Evolutionary conservation across 2,113 vertebrate species (phyloP), one percentile per base, ranked within the genome.

Genomic region (Prinia subflava): DNA sequence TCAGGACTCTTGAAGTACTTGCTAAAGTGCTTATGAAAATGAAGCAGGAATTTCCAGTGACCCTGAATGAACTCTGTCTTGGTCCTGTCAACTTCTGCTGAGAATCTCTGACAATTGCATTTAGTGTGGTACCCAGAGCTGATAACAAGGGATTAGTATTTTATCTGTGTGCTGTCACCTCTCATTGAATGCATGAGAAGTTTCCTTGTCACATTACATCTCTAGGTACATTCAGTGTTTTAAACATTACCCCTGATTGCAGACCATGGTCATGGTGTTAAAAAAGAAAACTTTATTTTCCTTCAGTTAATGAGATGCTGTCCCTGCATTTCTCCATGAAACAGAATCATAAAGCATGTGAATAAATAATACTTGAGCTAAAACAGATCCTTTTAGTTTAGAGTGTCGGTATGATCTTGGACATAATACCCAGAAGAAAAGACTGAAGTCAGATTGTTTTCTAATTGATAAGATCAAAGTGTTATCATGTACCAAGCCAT

Each of bases 111-210:
- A 87, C 87, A 92, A 59, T 82, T 91, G 41, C 60, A 64, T 87
- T 94, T 82, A 89, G 52, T 70, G 49, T 62, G 41, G 60, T 75
- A 84, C 74, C 65, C 80, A 76, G 65, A 91, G 31, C 52, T 71
- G 60, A 76, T 95, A 95, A 87, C 87, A 82, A 92, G 87, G 91
- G 87, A 87, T 92, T 94, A 82, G 77, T 95, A 56, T 94, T 95
- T 94, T 96, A 65, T 91, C 80, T 94, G 73, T 73, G 41, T 76
- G 73, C 91, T 96, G 91, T 91, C 91, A 75, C 78, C 77, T 94
- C 65, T 89, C 86, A 84, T 37, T 94, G 92, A 94, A 89, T 57
- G 47, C 86, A 64, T 92, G 89, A 88, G 13, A 94, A 87, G 57
- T 76, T 92, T 89, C 74, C 74, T 78, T 91, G 89, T 65, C 80